Percentiles rank a stretch among this genome's conserved stretches.
phyloP scores from a whole-genome alignment of 2,888 invertebrate genomes.

The Diogma glabrata region DNA sequence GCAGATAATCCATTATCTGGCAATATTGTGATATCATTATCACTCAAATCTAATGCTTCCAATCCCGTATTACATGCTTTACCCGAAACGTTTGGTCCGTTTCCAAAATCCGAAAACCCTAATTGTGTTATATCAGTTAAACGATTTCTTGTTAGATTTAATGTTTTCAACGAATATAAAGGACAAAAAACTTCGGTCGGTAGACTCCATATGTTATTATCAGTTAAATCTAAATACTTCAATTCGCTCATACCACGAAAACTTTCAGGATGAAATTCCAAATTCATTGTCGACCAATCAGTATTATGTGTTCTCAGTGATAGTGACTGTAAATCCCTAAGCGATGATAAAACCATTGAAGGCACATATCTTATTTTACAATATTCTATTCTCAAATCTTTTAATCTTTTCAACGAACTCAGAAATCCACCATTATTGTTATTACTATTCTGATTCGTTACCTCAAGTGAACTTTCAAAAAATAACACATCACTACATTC shows the following conservation, averaged over 20 bases:
- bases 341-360: conserved; percentile 52
- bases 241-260: conserved; percentile 57
- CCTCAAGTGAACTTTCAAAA: conserved; percentile 56
- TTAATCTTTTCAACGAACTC: conserved; percentile 53
- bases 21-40: conserved; percentile 58
- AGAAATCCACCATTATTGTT: conserved; percentile 39
- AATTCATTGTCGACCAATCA: conserved; percentile 67
- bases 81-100: conserved; percentile 49
- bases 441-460: conserved; percentile 25
- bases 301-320: conserved; percentile 63
- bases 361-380: conserved; percentile 69
- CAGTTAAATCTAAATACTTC: conserved; percentile 55
- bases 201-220: conserved; percentile 65
- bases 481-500: conserved; percentile 65
- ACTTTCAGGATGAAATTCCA: conserved; percentile 61
- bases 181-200: conserved; percentile 64
- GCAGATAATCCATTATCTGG: conserved; percentile 61
- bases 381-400: conserved; percentile 66
- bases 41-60: conserved; percentile 59
- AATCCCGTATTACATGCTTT: conserved; percentile 58
- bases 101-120: conserved; percentile 60
- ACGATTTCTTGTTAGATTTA: conserved; percentile 66
- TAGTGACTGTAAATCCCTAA: conserved; percentile 53
- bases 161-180: conserved; percentile 50
- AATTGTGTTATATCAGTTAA: conserved; percentile 65